These are phyloP conservation scores for Acrossocheilus fasciatus DNA, from an alignment of 2,797 vertebrate genomes.

Conservation along the genomic window DNA sequence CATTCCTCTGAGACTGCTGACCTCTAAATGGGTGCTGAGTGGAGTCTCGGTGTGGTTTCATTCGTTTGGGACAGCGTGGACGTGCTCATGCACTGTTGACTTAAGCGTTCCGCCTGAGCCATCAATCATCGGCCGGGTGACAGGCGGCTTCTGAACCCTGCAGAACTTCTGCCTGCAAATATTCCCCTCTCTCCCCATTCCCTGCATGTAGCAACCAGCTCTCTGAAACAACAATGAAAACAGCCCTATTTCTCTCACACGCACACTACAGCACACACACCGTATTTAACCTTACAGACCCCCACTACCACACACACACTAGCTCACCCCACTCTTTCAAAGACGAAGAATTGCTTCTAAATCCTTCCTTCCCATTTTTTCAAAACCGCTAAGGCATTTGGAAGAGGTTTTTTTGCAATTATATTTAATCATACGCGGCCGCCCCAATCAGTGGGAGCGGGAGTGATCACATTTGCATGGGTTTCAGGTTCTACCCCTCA, in stretches of 20 bases:
- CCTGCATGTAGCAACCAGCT: conserved; percentile 75
- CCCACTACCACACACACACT: conserved; percentile 36
- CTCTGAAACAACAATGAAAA: conserved; percentile 62
- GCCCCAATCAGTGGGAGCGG: conserved; percentile 78
- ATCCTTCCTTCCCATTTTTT: conserved; percentile 73
- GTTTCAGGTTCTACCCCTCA: conserved; percentile 79
- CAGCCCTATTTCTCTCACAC: conserved; percentile 47
- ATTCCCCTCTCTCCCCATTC: conserved; percentile 50
- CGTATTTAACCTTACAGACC: conserved; percentile 42
- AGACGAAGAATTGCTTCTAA: conserved; percentile 72
- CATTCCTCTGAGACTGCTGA: conserved; percentile 75
- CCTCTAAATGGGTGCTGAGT: conserved; percentile 79
- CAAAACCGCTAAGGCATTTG: conserved; percentile 75
- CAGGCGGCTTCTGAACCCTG: conserved; percentile 73
- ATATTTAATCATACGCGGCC: conserved; percentile 81
- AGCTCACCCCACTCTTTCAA: conserved; percentile 51
- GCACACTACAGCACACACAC: conserved; percentile 48
- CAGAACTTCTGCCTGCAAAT: conserved; percentile 70
- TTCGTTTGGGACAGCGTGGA: conserved; percentile 68
- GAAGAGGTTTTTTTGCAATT: conserved; percentile 80
- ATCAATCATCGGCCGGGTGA: conserved; percentile 82
- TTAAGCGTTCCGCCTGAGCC: conserved; percentile 80
- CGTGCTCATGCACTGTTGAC: conserved; percentile 83
- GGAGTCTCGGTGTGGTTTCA: conserved; percentile 61
- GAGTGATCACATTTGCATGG: conserved; percentile 81